Base-by-base conservation (phyloP, 2,113 vertebrate genomes). In the Anolis sagrei region DNA sequence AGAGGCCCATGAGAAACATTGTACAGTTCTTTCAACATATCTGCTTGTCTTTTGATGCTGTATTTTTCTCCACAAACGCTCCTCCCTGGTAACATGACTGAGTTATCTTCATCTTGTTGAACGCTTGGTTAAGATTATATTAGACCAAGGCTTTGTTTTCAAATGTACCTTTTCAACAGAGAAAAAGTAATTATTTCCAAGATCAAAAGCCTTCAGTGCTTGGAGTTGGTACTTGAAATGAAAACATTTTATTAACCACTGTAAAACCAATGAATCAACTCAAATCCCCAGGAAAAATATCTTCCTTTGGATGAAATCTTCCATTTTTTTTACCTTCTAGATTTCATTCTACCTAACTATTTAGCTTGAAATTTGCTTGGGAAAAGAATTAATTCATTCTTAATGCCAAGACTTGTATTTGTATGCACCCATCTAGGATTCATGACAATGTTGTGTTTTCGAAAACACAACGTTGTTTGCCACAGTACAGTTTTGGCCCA, bases 391-490 rank as follows among this genome's bases (percentile, higher is more conserved):
- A 58, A 58, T 58, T 14, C 27, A 92, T 81, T 34, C 89, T 62
- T 81, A 93, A 85, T 77, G 77, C 68, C 79, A 92, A 87, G 58
- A 11, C 76, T 69, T 91, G 89, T 88, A 93, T 94, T 93, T 91
- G 92, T 88, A 29, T 61, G 90, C 54, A 90, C 83, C 74, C 90
- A 88, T 83, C 82, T 86, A 76, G 34, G 84, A 88, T 79, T 84
- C 76, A 83, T 82, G 27, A 84, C 82, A 21, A 36, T 69, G 70
- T 18, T 86, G 77, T 61, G 4, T 76, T 87, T 62, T 80, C 88
- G 84, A 91, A 88, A 0, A 79, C 61, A 79, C 51, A 66, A n/a
- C 29, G 29, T 5, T 14, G 3, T 11, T 48, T 36, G 21, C 16
- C 36, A 89, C 76, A 77, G 73, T 88, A 29, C 44, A 81, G 61